Base-by-base conservation (phyloP, 2,888 invertebrate species). In the Eupithecia inturbata region DNA sequence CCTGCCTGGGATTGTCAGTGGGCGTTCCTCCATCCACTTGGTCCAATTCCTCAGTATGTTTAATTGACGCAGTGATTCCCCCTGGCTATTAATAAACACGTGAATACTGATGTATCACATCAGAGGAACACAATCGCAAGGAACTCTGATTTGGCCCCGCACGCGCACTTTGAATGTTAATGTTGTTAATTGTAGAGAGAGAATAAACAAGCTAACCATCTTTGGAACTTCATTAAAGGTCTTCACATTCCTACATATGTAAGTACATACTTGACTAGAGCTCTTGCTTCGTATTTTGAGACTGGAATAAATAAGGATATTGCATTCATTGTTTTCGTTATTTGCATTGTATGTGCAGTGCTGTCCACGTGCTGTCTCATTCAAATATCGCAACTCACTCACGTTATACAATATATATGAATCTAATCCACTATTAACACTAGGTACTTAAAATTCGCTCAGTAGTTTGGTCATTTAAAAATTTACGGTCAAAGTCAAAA, bases 1-100 rank as follows among this genome's bases (percentile, higher is more conserved):
- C 62, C 31, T 28, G 28, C 9, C 62, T 31, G 31, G 31, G 31
- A 31, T 62, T 62, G 62, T 26, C 31, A 31, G 62, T 62, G 31
- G 62, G 62, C 62, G 62, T 62, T 62, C 16, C 19, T 26, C 22
- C 60, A 62, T 53, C 57, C 26, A 57, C 57, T 57, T 57, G 57
- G 1, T 57, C 57, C 57, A 57, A 57, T 62, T 62, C 31, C 62
- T 31, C 31, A 31, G 36, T 10, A 36, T 36, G 1, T 66, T 41
- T 66, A 64, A 64, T 36, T 36, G 64, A 5, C n/a, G 22, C 36
- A 62, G 31, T 31, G 19, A 57, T 57, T 57, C 57, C 57, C 57
- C 57, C 16, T 60, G 28, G 28, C 28, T 60, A 60, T 63, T 19
- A 33, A 33, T 63, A 63, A 33, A 16, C 10, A 31, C 33, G n/a